These are phyloP conservation scores for Pithys albifrons DNA, from an alignment of 2,113 vertebrate species.

Conservation along the genomic window DNA sequence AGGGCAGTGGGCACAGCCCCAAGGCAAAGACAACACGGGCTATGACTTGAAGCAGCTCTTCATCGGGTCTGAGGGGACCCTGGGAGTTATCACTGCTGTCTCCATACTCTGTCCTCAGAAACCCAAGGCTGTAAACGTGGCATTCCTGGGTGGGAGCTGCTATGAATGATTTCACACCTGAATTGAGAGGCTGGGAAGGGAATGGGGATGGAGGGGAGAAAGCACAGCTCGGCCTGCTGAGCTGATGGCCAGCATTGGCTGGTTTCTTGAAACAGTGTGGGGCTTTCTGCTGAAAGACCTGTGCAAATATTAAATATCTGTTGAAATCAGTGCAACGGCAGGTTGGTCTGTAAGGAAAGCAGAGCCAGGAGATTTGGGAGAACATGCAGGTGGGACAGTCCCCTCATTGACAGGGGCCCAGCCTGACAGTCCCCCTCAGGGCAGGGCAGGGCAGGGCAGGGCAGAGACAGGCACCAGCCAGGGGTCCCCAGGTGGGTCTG, in stretches of 20 bases:
- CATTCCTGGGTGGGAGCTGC: constrained; percentile 84
- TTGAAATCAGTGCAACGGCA: neutral
- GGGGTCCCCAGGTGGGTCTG: rapidly evolving
- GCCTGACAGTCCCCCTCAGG: neutral
- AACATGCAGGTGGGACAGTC: neutral
- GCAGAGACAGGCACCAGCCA: neutral
- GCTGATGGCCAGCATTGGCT: neutral
- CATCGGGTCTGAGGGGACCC: constrained; percentile 93
- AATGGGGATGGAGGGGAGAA: neutral
- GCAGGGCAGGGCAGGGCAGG: no score
- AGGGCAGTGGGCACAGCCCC: neutral
- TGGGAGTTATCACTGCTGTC: constrained; percentile 90
- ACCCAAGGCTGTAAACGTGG: constrained; percentile 56
- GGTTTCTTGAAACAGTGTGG: neutral
- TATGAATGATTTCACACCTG: neutral
- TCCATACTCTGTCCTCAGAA: constrained; percentile 90
- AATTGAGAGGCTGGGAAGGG: neutral
- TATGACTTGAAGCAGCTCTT: constrained; percentile 98
- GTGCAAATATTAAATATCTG: neutral
- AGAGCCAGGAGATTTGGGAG: neutral
- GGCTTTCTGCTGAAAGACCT: neutral
- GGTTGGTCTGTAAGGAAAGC: neutral
- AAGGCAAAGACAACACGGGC: constrained; percentile 93
- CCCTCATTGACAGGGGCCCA: neutral
- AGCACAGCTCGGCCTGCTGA: neutral